These are phyloP conservation scores for Aphaenogaster ashmeadi DNA, from an alignment of 1,140 invertebrate species.

Conservation along the genomic window DNA sequence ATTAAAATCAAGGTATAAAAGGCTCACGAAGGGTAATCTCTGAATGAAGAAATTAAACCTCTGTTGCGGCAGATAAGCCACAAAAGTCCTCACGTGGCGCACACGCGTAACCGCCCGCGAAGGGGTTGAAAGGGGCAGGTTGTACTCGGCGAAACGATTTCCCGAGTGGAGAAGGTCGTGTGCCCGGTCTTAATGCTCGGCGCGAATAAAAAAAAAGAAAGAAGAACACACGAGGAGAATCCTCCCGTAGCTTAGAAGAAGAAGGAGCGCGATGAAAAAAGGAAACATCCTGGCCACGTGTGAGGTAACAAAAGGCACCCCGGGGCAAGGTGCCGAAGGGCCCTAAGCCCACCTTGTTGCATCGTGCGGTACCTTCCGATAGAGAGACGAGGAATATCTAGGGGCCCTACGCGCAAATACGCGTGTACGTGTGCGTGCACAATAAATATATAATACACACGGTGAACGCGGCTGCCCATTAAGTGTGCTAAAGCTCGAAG, in stretches of 20 bases:
- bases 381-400: slow-evolving; percentile 59
- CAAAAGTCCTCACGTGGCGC: slow-evolving; percentile 40
- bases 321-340: slow-evolving; percentile 83
- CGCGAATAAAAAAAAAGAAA: slow-evolving; percentile 39
- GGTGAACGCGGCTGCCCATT: slow-evolving; percentile 73
- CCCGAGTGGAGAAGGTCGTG: slow-evolving; percentile 79
- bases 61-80: slow-evolving; percentile 44
- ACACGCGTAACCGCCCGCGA: slow-evolving; percentile 55
- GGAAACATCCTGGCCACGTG: slow-evolving; percentile 83
- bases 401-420: slow-evolving; percentile 39
- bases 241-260: not conserved
- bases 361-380: slow-evolving; percentile 61
- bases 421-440: slow-evolving; percentile 48
- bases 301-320: slow-evolving; percentile 83
- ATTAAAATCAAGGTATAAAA: slow-evolving; percentile 2
- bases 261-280: slow-evolving; percentile 42
- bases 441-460: slow-evolving; percentile 52
- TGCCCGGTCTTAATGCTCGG: slow-evolving; percentile 70
- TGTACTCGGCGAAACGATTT: slow-evolving; percentile 63
- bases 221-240: not conserved
- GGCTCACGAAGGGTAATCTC: not conserved
- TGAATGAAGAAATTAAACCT: slow-evolving; percentile 57
- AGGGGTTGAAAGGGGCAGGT: slow-evolving; percentile 60
- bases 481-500: slow-evolving; percentile 81
- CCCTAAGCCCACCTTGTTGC: slow-evolving; percentile 63